Base-by-base conservation (phyloP, 2,888 invertebrate genomes). In the Xylophagus ater region DNA sequence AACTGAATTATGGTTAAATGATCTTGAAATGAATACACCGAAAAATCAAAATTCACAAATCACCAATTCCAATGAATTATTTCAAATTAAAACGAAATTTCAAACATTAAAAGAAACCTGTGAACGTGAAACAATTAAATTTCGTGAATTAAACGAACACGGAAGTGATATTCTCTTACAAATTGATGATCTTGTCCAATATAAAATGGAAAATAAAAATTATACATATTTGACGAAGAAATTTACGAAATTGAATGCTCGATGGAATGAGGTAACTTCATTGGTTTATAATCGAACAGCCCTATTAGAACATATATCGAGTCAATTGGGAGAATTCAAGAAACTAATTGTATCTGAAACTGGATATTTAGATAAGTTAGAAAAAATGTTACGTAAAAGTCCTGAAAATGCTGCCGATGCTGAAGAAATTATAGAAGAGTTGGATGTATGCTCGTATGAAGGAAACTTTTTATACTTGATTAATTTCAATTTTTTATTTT, bases 371-470 rank as follows among this genome's bases (percentile, higher is more conserved):
- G 83, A 84, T 58, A 78, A 81, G 47, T 67, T 90, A 52, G 80
- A 83, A 58, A 80, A 81, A 41, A 77, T 83, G 46, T 70, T 90
- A 50, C 70, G 72, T 43, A 74, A 76, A 50, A 75, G 79, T 28
- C 76, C 78, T 3, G 71, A 76, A 52, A 72, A 69, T 56, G 78
- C 78, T 43, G 84, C 81, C 21, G 93, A 93, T 68, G 88, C 90
- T 2, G 92, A 93, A 68, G 90, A 92, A 67, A 81, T 89, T 48
- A 84, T 87, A 23, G 90, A 89, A 58, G 84, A 88, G 57, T 72
- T 92, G 28, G 88, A 88, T 64, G 85, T 85, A 60, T 70, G 74
- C 70, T 30, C 21, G 30, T 13, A 17, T 23, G 15, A 34, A 21
- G 23, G 9, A 23, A 23, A 10, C 23, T 23, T 23, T 9, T 4